These are phyloP conservation scores for Oscheius sp. DNA, from an alignment of 2,888 invertebrate genomes.

Conservation along the genomic window DNA sequence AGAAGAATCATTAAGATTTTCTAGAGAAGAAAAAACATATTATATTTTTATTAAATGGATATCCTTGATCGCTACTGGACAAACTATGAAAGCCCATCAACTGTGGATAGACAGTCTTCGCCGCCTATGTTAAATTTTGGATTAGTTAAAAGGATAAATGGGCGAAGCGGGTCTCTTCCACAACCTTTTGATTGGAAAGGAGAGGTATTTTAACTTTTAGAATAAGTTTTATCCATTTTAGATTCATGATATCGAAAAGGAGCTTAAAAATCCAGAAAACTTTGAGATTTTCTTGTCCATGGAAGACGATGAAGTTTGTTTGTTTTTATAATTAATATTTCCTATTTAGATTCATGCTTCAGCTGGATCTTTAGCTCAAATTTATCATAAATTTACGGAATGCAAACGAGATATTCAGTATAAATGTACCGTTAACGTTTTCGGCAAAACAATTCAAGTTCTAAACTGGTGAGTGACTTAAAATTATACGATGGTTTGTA, in stretches of 20 bases:
- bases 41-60: too few relatives aligned
- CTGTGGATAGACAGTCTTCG: not conserved
- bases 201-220: not conserved
- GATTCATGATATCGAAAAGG: slow-evolving; percentile 1
- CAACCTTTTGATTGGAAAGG: slow-evolving; percentile 10
- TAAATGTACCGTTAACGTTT: not conserved
- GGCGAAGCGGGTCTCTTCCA: not conserved
- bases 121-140: slow-evolving; percentile 1
- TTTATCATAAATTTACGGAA: not conserved
- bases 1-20: too few relatives aligned
- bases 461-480: not conserved
- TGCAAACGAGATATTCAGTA: not conserved
- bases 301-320: not conserved
- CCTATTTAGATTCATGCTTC: not conserved
- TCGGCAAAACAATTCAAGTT: not conserved
- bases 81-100: slow-evolving; percentile 15
- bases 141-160: slow-evolving; percentile 21
- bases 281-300: not conserved
- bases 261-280: not conserved
- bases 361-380: not conserved
- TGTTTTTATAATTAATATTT: not conserved
- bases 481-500: not conserved
- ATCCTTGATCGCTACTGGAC: slow-evolving; percentile 18
- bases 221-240: not conserved
- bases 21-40: too few relatives aligned